Evolutionary conservation across 1,140 invertebrate species (phyloP), one percentile per base, ranked within the genome.

Genomic region (Drosophila pachea): DNA sequence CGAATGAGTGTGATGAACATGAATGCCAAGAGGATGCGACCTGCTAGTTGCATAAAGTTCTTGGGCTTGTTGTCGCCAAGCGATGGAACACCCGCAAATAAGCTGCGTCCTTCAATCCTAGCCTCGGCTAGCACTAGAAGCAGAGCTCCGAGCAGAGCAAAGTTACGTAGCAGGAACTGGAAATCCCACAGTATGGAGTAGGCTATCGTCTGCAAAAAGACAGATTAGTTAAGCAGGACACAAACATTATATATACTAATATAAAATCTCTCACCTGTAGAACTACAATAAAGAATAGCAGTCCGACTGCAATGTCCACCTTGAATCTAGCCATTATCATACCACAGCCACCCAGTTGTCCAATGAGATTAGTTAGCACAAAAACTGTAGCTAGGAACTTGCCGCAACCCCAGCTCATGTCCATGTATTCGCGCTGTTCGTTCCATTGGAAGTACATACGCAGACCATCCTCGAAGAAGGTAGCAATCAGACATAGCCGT

Each of bases 381-480:
- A 99, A 98, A 1, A 96, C 48, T n/a, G 95, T 95, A 6, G 95
- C 95, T 40, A 98, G 74, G 76, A 97, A 95, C 83, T 92, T 95
- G 4, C 98, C 98, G 91, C 98, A 99, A n/a, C 94, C 94, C 98
- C 98, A 99, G 4, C 97, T 97, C 90, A 96, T 94, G 88, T 98
- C 94, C 97, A 99, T 99, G 88, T 99, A 99, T 86, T 99, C 97
- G 35, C 97, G 92, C 89, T 99, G 99, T 87, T 99, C 97, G 35
- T 93, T 93, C 98, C 99, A 99, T 90, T 99, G 99, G 81, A 97
- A 95, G 94, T 97, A 99, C 99, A 99, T 99, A 68, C 99, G 93
- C 40, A 99, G 92, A 0, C 99, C 99, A 93, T 99, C 99, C 92
- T 99, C 99, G 32, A 99, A 92, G 91, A 99, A 99, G 76, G 99